phyloP scores from a whole-genome alignment of 2,888 invertebrate genomes.

The Stenichneumon culpator region DNA sequence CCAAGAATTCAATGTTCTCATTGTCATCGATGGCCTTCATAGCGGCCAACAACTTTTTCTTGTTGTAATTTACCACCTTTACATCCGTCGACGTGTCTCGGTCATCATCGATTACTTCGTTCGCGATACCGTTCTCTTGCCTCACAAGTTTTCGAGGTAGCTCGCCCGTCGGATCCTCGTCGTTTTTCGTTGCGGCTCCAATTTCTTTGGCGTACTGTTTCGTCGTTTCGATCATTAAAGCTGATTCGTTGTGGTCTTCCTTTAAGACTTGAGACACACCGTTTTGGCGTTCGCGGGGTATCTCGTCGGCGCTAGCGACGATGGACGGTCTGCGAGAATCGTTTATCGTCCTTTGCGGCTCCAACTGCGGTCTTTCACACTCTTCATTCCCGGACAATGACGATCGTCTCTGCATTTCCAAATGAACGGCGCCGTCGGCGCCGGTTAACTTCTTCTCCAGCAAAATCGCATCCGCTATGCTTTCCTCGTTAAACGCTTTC shows the following conservation, averaged over 20 bases:
- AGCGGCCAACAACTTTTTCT: slow-evolving; percentile 88
- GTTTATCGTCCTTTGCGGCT: slow-evolving; percentile 11
- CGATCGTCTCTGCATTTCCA: slow-evolving; percentile 9
- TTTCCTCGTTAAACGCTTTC: slow-evolving; percentile 57
- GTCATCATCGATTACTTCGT: neutral
- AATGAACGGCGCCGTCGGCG: slow-evolving; percentile 39
- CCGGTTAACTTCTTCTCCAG: slow-evolving; percentile 24
- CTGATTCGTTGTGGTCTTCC: neutral
- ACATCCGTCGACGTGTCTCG: slow-evolving; percentile 38
- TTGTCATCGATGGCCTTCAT: slow-evolving; percentile 88
- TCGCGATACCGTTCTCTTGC: slow-evolving; percentile 33
- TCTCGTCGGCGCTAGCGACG: slow-evolving; percentile 26
- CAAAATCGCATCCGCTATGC: slow-evolving; percentile 23
- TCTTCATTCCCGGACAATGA: slow-evolving; percentile 33
- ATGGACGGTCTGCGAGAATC: neutral
- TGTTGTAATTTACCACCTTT: slow-evolving; percentile 83
- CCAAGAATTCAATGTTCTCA: slow-evolving; percentile 80
- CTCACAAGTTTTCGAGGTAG: neutral
- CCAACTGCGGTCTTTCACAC: slow-evolving; percentile 26
- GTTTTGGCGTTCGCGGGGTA: slow-evolving; percentile 43
- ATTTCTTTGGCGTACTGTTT: neutral
- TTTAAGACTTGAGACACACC: slow-evolving; percentile 10
- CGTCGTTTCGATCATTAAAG: neutral
- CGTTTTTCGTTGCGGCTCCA: neutral
- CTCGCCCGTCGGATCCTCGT: slow-evolving; percentile 6